Conservation (phyloP, 2,797 vertebrate genomes). For the Glossophaga mutica region DNA sequence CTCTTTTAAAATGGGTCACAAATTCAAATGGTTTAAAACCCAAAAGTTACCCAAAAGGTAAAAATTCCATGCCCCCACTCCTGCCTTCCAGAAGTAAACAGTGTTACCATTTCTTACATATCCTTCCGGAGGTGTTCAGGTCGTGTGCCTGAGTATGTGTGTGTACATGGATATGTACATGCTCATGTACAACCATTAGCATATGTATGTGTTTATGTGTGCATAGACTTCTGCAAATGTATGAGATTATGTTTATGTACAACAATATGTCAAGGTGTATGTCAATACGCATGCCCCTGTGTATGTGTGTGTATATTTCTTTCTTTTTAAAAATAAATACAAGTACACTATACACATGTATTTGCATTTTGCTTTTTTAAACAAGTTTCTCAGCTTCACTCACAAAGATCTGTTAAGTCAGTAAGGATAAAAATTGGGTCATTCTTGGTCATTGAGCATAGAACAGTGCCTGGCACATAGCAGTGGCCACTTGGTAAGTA, state of each 20-base stretch:
- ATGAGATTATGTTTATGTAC: not conserved
- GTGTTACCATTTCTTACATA: not conserved
- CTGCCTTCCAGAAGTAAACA: not conserved
- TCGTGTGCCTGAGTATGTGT: not conserved
- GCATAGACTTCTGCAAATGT: not conserved
- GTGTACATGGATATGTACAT: not conserved
- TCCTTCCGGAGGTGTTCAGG: not conserved
- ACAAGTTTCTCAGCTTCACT: not conserved
- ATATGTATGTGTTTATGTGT: not conserved
- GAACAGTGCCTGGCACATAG: not conserved
- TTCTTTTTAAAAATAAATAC: not conserved
- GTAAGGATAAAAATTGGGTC: not conserved
- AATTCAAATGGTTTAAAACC: not conserved
- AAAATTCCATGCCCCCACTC: not conserved
- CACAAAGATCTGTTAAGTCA: not conserved
- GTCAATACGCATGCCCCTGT: not conserved
- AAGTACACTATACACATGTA: not conserved
- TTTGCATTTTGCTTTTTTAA: not conserved
- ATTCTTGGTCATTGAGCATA: not conserved
- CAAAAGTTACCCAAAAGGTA: not conserved
- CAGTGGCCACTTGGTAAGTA: not conserved
- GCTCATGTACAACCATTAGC: not conserved
- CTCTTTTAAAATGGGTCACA: not conserved
- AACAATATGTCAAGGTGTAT: not conserved
- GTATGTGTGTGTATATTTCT: not conserved